Percentiles rank a stretch among this genome's conserved stretches.
phyloP scores from a whole-genome alignment of 2,888 invertebrate species.

The Chloromyia formosa region DNA sequence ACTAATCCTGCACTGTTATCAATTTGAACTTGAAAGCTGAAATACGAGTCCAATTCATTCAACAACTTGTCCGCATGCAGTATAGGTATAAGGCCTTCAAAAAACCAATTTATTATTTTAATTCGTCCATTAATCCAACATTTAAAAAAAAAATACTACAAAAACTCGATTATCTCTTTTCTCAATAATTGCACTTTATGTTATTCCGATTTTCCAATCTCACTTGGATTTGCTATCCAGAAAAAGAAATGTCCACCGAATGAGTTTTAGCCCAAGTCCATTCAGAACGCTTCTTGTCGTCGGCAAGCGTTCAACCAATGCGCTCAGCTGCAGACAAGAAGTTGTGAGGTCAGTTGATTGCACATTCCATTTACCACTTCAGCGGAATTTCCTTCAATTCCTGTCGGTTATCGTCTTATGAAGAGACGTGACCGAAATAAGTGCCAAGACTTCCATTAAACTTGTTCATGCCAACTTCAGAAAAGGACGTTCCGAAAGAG shows the following conservation, averaged over 20 bases:
- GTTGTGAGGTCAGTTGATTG: conserved; percentile 33
- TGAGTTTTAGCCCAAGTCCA: background rate
- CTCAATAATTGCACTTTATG: conserved; percentile 3
- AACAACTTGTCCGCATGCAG: too few relatives aligned
- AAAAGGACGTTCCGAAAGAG: background rate
- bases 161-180: background rate
- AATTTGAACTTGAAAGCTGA: too few relatives aligned
- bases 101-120: too few relatives aligned
- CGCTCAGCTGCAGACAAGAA: conserved; percentile 18
- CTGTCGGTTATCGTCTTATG: conserved; percentile 47
- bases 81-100: too few relatives aligned
- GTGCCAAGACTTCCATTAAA: conserved; percentile 42
- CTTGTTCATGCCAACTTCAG: conserved; percentile 9
- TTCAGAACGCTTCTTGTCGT: background rate
- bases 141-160: too few relatives aligned
- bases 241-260: background rate
- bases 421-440: conserved; percentile 47
- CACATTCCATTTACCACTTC: conserved; percentile 43
- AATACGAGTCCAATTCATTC: too few relatives aligned
- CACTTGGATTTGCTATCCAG: background rate
- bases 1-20: too few relatives aligned
- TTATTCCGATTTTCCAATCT: background rate
- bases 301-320: background rate
- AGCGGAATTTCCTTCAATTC: conserved; percentile 42
- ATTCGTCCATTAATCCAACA: too few relatives aligned